Conservation (phyloP, 2,113 vertebrate species). For the Hymenochirus boettgeri region DNA sequence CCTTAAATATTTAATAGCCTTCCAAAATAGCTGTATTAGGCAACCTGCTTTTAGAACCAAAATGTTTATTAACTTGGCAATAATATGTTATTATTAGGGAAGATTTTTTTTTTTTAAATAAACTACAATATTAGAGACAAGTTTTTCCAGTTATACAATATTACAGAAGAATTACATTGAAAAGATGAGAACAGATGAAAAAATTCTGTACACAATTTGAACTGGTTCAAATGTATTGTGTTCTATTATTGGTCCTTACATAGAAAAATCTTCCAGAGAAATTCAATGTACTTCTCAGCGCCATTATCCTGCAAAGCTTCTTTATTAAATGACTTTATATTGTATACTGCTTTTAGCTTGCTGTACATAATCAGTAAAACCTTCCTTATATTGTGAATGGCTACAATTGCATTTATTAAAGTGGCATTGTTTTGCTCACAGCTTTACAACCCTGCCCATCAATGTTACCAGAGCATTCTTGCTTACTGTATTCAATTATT, state of each 20-base stretch:
- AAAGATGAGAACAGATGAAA: background rate
- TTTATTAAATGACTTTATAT: conserved; percentile 1
- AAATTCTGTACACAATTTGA: conserved; percentile 2
- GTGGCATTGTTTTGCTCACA: too few relatives aligned
- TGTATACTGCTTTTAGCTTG: background rate
- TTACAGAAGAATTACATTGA: background rate
- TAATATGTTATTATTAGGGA: background rate
- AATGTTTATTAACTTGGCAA: background rate
- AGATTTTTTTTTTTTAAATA: too few relatives aligned
- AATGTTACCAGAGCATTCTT: too few relatives aligned
- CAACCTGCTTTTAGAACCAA: background rate
- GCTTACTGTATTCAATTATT: too few relatives aligned
- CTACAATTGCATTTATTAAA: conserved; percentile 17
- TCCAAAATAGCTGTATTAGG: background rate
- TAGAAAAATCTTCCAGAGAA: conserved; percentile 7
- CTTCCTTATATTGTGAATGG: background rate
- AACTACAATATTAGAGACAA: background rate
- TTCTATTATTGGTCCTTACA: conserved; percentile 24
- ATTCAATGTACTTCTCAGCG: background rate
- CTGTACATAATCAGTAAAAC: conserved; percentile 4
- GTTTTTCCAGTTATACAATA: background rate
- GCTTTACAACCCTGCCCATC: too few relatives aligned
- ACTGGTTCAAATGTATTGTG: background rate
- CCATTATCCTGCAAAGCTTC: background rate
- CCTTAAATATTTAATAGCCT: too few relatives aligned